Conservation (phyloP, 1,140 invertebrate genomes). For the Drosophila persimilis region DNA sequence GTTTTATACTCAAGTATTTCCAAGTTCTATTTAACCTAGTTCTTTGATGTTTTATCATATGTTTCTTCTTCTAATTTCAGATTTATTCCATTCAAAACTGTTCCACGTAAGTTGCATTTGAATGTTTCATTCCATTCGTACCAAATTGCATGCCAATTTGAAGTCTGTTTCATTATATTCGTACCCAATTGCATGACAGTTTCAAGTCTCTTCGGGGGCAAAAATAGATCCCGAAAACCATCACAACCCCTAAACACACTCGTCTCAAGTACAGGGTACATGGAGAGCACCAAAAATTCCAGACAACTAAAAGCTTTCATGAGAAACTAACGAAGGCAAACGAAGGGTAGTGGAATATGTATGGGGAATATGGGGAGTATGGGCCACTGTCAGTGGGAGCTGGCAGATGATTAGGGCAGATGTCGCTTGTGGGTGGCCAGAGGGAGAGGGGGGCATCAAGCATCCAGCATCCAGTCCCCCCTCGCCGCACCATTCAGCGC, state of each 20-base stretch:
- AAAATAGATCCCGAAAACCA: no score
- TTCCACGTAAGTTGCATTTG: no score
- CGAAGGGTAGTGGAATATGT: background rate
- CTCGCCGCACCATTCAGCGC: background rate
- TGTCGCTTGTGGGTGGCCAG: conserved; percentile 48
- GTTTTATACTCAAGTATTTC: no score
- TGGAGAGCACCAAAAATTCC: conserved; percentile 66
- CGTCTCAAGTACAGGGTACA: conserved; percentile 25
- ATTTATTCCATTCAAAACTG: no score
- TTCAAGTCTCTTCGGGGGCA: no score
- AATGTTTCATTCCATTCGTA: no score
- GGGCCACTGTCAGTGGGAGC: conserved; percentile 11
- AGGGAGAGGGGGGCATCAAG: background rate
- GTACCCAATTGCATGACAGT: no score
- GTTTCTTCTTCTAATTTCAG: no score
- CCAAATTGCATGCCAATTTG: no score
- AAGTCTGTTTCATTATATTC: no score
- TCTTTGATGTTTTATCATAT: no score
- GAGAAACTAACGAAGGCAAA: conserved; percentile 65
- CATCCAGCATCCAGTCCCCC: conserved; percentile 22
- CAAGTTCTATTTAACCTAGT: no score
- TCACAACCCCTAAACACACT: background rate
- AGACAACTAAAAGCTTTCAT: conserved; percentile 81
- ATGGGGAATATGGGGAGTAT: background rate
- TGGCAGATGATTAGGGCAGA: conserved; percentile 72